phyloP scores from a whole-genome alignment of 2,797 vertebrate genomes.

The Ctenosaura bakeri region DNA sequence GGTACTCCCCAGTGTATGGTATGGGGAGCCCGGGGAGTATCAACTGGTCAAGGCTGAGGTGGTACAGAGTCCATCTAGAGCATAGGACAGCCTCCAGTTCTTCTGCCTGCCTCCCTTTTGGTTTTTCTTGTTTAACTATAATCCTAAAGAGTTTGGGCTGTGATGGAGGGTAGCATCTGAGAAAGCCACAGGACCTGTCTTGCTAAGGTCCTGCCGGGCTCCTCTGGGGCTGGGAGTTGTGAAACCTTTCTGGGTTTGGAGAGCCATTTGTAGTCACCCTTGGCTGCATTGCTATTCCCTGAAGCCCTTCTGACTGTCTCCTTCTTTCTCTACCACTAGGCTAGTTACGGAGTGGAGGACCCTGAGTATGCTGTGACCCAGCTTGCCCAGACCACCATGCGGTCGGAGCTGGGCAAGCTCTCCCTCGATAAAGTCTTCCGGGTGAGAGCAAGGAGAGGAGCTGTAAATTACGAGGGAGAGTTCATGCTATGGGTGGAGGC shows the following conservation, averaged over 20 bases:
- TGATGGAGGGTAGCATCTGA: neutral
- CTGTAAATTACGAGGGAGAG: neutral
- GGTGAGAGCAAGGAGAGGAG: slow-evolving; percentile 77
- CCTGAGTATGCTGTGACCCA: slow-evolving; percentile 98
- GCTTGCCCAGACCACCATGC: slow-evolving; percentile 97
- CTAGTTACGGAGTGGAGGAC: slow-evolving; percentile 97
- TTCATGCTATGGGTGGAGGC: too few relatives aligned
- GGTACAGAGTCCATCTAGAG: neutral
- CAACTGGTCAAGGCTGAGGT: neutral
- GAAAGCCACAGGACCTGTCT: rapidly evolving
- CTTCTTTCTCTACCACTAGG: slow-evolving; percentile 77
- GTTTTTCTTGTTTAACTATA: too few relatives aligned
- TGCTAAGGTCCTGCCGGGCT: neutral
- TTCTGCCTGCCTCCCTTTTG: neutral
- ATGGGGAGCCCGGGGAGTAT: rapidly evolving
- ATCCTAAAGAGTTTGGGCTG: neutral
- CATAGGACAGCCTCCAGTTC: too few relatives aligned
- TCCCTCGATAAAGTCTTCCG: slow-evolving; percentile 97
- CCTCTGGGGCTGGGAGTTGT: neutral
- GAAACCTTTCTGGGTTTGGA: neutral
- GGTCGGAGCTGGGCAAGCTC: slow-evolving; percentile 96
- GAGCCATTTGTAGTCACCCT: too few relatives aligned
- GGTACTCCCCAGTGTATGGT: slow-evolving; percentile 69
- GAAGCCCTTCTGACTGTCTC: too few relatives aligned
- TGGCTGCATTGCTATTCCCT: neutral